These are phyloP conservation scores for Poeciliopsis retropinna DNA, from an alignment of 2,113 vertebrate species.

Conservation along the genomic window DNA sequence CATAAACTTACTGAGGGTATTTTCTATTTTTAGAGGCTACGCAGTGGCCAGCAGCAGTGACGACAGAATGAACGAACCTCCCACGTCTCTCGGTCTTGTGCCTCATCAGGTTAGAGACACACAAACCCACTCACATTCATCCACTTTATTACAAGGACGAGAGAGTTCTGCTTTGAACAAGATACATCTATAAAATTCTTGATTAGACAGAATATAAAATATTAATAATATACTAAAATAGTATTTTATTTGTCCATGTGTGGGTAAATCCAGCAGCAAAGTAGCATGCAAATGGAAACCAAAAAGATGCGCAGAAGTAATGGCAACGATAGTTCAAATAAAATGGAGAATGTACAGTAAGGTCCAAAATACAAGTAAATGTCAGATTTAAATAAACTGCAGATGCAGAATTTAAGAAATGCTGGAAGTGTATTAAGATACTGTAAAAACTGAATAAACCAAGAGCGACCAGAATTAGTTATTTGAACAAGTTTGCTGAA, in stretches of 20 bases:
- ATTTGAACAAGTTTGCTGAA: too few species aligned
- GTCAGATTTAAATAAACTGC: too few species aligned
- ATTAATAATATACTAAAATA: neutral
- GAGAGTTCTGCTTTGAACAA: neutral
- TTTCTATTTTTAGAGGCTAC: constrained; percentile 84
- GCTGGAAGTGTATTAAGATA: too few species aligned
- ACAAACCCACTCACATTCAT: neutral
- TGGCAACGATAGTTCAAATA: too few species aligned
- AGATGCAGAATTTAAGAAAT: too few species aligned
- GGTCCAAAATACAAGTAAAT: too few species aligned
- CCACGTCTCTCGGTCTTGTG: constrained; percentile 94
- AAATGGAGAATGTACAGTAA: too few species aligned
- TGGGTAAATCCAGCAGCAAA: neutral
- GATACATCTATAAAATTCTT: neutral
- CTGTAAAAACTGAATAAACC: too few species aligned
- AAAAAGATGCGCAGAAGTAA: too few species aligned
- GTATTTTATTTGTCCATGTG: neutral
- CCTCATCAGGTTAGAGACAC: constrained; percentile 91
- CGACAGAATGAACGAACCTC: constrained; percentile 98
- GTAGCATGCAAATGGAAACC: too few species aligned
- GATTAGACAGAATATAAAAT: neutral
- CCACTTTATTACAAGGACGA: neutral
- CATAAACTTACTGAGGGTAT: neutral
- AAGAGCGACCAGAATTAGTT: too few species aligned
- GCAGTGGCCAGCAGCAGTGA: constrained; percentile 97